A percentile compares a stretch with the other conserved stretches of the same genome.
These are phyloP conservation scores for Craniophora ligustri DNA, from an alignment of 2,888 invertebrate genomes.

Conservation along the genomic window DNA sequence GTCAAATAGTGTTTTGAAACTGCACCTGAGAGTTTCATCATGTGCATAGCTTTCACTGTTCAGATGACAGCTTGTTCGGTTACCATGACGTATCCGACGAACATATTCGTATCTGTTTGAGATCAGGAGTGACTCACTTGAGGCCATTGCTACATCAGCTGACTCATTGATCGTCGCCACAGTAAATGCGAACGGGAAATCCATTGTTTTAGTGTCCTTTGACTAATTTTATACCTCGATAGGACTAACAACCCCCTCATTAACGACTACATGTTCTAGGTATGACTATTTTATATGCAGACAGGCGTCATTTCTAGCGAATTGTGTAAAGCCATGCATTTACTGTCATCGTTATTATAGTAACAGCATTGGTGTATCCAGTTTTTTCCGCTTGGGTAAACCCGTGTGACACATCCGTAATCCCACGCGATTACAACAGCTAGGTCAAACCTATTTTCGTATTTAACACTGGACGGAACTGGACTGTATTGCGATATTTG, in stretches of 20 bases:
- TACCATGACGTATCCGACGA: slow-evolving; percentile 63
- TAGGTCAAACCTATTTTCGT: slow-evolving; percentile 77
- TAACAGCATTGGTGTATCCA: slow-evolving; percentile 60
- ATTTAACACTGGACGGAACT: slow-evolving; percentile 69
- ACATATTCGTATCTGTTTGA: slow-evolving; percentile 69
- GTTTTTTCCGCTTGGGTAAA: slow-evolving; percentile 76
- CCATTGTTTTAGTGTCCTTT: slow-evolving; percentile 79
- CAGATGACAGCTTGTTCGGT: slow-evolving; percentile 40
- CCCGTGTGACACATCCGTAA: slow-evolving; percentile 77
- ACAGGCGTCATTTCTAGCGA: slow-evolving; percentile 3
- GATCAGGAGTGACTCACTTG: slow-evolving; percentile 78
- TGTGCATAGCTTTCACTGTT: slow-evolving; percentile 22
- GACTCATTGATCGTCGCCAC: slow-evolving; percentile 76
- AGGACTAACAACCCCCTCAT: slow-evolving; percentile 13
- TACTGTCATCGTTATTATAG: slow-evolving; percentile 45
- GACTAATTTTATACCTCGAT: slow-evolving; percentile 23
- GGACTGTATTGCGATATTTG: slow-evolving; percentile 57
- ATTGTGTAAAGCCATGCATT: slow-evolving; percentile 16
- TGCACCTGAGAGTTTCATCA: slow-evolving; percentile 23
- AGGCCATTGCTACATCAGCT: slow-evolving; percentile 82
- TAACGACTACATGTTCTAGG: slow-evolving; percentile 7
- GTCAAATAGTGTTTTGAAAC: neutral
- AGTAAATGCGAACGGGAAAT: slow-evolving; percentile 77
- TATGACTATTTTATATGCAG: slow-evolving; percentile 4
- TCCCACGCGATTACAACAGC: slow-evolving; percentile 74